Evolutionary conservation across 2,888 invertebrate genomes (phyloP).

Genomic region (Dicyrtomina minuta): DNA sequence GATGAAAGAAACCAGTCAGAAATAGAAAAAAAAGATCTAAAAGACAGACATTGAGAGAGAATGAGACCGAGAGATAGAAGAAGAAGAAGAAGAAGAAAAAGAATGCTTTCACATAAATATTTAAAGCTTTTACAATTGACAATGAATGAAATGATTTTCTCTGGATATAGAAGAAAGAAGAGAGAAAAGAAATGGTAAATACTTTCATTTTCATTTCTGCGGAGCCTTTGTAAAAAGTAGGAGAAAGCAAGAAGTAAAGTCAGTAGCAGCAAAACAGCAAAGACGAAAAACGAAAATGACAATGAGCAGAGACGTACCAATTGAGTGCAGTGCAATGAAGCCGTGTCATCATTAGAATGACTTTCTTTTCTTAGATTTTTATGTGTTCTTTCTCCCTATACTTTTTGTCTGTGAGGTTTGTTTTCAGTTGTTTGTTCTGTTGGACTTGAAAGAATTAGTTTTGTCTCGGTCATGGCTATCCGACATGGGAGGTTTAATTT

Average conservation of each 20-base stretch:
- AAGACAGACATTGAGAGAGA: not conserved
- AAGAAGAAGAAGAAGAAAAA: not conserved
- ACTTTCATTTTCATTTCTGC: not conserved
- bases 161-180: not conserved
- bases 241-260: not conserved
- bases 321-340: no score
- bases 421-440: no score
- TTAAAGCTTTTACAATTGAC: not conserved
- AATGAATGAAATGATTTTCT: not conserved
- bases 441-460: no score
- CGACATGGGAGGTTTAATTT: no score
- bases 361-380: no score
- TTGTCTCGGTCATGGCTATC: no score
- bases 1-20: not conserved
- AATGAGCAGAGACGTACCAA: not conserved
- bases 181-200: not conserved
- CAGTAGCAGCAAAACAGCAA: not conserved
- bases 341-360: no score
- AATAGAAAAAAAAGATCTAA: not conserved
- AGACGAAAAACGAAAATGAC: not conserved
- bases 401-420: no score
- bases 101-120: slow-evolving; percentile 3
- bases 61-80: slow-evolving; percentile 6
- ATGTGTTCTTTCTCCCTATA: no score
- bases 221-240: not conserved